phyloP scores from a whole-genome alignment of 2,888 invertebrate genomes.

The Electrophaes corylata region DNA sequence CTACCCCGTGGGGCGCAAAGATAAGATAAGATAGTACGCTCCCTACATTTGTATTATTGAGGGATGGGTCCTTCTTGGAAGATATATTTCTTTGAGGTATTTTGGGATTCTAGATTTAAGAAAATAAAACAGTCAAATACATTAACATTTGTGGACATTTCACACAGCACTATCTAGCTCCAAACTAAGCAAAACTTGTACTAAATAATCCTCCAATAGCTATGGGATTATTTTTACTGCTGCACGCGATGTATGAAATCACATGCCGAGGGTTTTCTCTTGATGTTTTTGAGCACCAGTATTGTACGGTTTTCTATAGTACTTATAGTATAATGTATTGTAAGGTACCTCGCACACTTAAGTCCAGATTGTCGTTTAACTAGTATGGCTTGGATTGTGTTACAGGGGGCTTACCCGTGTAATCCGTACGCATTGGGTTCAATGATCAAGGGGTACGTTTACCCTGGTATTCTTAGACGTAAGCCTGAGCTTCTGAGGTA shows the following conservation, averaged over 20 bases:
- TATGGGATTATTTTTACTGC: too few relatives aligned
- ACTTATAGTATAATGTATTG: too few relatives aligned
- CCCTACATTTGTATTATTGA: slow-evolving; percentile 22
- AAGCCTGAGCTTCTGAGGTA: background rate
- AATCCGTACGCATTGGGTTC: slow-evolving; percentile 16
- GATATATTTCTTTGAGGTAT: background rate
- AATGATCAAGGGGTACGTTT: slow-evolving; percentile 2
- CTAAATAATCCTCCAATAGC: too few relatives aligned
- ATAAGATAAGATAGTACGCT: slow-evolving; percentile 17
- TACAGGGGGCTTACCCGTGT: slow-evolving; percentile 18
- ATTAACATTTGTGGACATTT: too few relatives aligned
- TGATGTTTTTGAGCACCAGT: too few relatives aligned
- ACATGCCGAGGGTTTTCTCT: too few relatives aligned
- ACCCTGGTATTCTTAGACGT: background rate
- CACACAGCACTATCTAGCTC: too few relatives aligned
- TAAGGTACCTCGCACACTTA: slow-evolving; percentile 6
- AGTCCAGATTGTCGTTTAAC: slow-evolving; percentile 14
- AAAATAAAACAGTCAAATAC: background rate
- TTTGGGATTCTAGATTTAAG: background rate
- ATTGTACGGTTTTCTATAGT: too few relatives aligned
- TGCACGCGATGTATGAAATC: too few relatives aligned
- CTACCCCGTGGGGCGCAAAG: slow-evolving; percentile 5
- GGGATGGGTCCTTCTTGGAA: slow-evolving; percentile 9
- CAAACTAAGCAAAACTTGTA: too few relatives aligned
- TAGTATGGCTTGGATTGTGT: slow-evolving; percentile 22